Conservation (phyloP, 2,797 vertebrate species). For the Sebastolobus alascanus region DNA sequence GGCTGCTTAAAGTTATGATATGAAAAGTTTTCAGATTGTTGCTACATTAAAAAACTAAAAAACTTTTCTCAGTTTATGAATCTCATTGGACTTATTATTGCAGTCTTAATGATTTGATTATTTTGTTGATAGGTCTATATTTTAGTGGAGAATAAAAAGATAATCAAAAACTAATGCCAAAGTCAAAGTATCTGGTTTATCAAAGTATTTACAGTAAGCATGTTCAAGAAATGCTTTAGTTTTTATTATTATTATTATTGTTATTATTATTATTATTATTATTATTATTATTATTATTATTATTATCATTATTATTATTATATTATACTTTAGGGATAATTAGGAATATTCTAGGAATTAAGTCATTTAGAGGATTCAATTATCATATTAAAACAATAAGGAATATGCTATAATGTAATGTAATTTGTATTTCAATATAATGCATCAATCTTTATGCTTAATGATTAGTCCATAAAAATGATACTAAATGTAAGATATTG, state of each 20-base stretch:
- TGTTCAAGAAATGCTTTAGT: background rate
- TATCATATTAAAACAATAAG: background rate
- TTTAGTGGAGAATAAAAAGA: background rate
- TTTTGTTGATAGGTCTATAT: background rate
- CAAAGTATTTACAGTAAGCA: background rate
- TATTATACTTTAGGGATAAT: background rate
- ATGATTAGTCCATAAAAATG: background rate
- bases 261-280: too few relatives aligned
- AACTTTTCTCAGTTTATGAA: background rate
- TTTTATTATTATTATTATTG: background rate
- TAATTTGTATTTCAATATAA: background rate
- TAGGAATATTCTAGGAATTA: background rate
- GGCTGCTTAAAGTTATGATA: background rate
- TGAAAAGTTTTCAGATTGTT: background rate
- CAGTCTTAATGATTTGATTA: background rate
- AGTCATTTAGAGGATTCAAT: background rate
- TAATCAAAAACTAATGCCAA: background rate
- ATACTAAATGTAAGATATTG: background rate
- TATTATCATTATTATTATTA: background rate
- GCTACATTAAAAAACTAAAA: background rate
- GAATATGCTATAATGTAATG: background rate
- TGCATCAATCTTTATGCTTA: fast-evolving
- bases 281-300: background rate
- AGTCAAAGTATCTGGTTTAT: background rate
- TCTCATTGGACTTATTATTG: background rate